Evolutionary conservation across 1,140 invertebrate species (phyloP).

Genomic region (Cephus cinctus): DNA sequence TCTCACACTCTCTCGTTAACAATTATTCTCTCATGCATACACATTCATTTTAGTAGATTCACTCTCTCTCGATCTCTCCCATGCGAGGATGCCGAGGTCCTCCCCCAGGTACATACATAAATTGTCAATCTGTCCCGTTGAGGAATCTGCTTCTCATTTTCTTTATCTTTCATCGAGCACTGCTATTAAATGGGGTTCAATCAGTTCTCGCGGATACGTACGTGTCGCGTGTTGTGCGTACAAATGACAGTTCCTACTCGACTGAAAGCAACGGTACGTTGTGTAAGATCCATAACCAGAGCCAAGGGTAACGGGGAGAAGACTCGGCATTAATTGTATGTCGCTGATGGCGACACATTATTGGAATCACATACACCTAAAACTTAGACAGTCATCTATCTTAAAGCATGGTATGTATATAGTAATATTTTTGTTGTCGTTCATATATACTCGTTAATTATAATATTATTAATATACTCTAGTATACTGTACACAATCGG

Average conservation of each 20-base stretch:
- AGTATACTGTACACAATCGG: conserved; percentile 54
- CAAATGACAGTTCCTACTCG: conserved; percentile 38
- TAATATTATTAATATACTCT: conserved; percentile 50
- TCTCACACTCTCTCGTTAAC: conserved; percentile 25
- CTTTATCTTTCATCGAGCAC: conserved; percentile 5
- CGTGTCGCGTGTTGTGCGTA: conserved; percentile 29
- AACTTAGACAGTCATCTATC: conserved; percentile 26
- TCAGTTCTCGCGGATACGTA: conserved; percentile 7
- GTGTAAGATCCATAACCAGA: no score
- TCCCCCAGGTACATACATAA: no score
- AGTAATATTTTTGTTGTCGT: conserved; percentile 32
- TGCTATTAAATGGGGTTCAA: no score
- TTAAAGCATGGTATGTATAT: conserved; percentile 28
- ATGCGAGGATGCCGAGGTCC: no score
- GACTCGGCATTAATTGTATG: no score
- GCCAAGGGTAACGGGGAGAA: no score
- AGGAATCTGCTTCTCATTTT: conserved; percentile 8
- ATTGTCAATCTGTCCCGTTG: no score
- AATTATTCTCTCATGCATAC: conserved; percentile 30
- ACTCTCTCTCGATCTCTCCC: conserved; percentile 14
- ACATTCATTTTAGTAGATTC: conserved; percentile 26
- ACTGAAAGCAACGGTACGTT: no score
- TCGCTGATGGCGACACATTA: neutral
- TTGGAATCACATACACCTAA: conserved; percentile 26
- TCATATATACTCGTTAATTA: conserved; percentile 43